These are phyloP conservation scores for Tanytarsus gracilentus DNA, from an alignment of 2,888 invertebrate genomes.

Conservation along the genomic window DNA sequence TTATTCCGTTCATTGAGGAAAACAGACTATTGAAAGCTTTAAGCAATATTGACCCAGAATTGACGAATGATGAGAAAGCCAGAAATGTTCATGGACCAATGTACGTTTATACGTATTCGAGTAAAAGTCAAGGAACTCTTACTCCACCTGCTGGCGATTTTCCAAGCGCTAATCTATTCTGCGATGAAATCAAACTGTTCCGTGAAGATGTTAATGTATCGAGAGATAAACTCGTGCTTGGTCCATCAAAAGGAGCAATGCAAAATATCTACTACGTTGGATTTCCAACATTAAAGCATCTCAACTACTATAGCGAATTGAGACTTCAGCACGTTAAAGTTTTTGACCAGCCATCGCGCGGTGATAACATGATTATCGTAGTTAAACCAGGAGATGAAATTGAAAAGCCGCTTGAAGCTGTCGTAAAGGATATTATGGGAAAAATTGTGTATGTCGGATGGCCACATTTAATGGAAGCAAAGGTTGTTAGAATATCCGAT, in stretches of 20 bases:
- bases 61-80: slow-evolving; percentile 59
- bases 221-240: slow-evolving; percentile 51
- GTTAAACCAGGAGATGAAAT: slow-evolving; percentile 44
- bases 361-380: slow-evolving; percentile 72
- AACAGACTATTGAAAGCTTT: slow-evolving; percentile 66
- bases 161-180: slow-evolving; percentile 44
- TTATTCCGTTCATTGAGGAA: slow-evolving; percentile 90
- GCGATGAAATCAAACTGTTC: slow-evolving; percentile 36
- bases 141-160: slow-evolving; percentile 49
- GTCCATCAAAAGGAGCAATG: slow-evolving; percentile 59
- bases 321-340: slow-evolving; percentile 69
- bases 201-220: slow-evolving; percentile 43
- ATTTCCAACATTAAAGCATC: slow-evolving; percentile 83
- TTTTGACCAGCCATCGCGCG: slow-evolving; percentile 74
- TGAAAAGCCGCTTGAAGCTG: slow-evolving; percentile 39
- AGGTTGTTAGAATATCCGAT: slow-evolving; percentile 45
- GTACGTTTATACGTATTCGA: slow-evolving; percentile 62
- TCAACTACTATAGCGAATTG: slow-evolving; percentile 61
- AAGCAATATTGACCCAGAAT: slow-evolving; percentile 53
- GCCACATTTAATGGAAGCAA: slow-evolving; percentile 87
- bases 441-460: slow-evolving; percentile 73
- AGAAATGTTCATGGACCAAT: slow-evolving; percentile 84
- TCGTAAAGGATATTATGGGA: slow-evolving; percentile 54
- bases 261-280: slow-evolving; percentile 72
- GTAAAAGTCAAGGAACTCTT: slow-evolving; percentile 49